phyloP scores from a whole-genome alignment of 2,113 vertebrate species.

The Sinocyclocheilus anophthalmus region DNA sequence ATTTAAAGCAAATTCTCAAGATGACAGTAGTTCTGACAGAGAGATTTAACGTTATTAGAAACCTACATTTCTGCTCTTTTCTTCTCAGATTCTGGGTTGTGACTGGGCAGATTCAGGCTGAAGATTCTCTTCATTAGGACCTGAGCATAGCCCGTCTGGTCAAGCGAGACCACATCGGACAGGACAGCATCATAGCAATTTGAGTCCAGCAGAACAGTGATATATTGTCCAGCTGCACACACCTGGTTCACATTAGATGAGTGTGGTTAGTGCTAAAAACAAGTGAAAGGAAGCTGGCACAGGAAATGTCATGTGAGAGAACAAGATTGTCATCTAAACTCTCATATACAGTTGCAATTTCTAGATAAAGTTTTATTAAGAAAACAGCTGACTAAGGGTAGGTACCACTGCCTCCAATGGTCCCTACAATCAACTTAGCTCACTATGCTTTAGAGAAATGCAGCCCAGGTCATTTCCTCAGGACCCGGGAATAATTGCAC shows the following conservation, averaged over 20 bases:
- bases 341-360: not conserved
- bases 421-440: not conserved
- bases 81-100: constrained; percentile 70
- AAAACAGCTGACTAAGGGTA: not conserved
- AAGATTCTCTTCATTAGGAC: constrained; percentile 80
- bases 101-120: constrained; percentile 71
- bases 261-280: not conserved
- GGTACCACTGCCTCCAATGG: not conserved
- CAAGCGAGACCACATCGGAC: constrained; percentile 71
- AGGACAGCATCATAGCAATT: constrained; percentile 79
- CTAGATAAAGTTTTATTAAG: not conserved
- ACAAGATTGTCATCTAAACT: not conserved
- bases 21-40: not conserved
- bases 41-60: not conserved
- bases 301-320: not conserved
- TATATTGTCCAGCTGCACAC: constrained; percentile 76
- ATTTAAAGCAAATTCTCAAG: not conserved
- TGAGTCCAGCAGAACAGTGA: constrained; percentile 86
- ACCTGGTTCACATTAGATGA: constrained; percentile 70
- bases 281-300: not conserved
- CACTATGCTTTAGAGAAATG: not conserved
- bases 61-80: constrained; percentile 79
- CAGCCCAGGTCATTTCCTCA: not conserved
- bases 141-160: constrained; percentile 70
- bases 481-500: not conserved